Evolutionary conservation across 2,888 invertebrate genomes (phyloP).

Genomic region (Zygothrica quintamaculata): DNA sequence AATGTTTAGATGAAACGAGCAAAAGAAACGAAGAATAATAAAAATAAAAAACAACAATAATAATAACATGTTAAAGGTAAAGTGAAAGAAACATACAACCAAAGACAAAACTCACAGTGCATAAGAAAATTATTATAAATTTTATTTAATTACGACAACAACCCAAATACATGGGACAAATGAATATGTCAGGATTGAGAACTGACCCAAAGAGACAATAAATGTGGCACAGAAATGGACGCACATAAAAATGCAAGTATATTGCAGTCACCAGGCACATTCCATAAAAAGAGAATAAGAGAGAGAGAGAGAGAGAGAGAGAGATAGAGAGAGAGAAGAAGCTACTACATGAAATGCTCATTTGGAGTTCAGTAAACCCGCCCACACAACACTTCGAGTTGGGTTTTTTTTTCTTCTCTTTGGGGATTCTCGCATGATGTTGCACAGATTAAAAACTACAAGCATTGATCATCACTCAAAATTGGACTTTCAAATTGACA

Average conservation of each 20-base stretch:
- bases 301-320: constrained; percentile 17
- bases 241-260: constrained; percentile 60
- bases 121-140: constrained; percentile 75
- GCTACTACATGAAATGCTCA: constrained; percentile 8
- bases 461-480: constrained; percentile 64
- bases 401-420: too few relatives aligned
- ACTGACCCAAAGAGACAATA: constrained; percentile 48
- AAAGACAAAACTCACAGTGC: constrained; percentile 33
- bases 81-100: constrained; percentile 1
- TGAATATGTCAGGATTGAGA: constrained; percentile 68
- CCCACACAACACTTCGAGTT: constrained; percentile 30
- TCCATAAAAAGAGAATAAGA: constrained; percentile 12
- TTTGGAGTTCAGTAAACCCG: constrained; percentile 48
- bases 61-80: constrained; percentile 24
- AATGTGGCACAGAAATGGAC: constrained; percentile 47
- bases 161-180: constrained; percentile 38
- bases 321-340: not conserved
- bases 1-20: constrained; percentile 14
- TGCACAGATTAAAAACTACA: constrained; percentile 24
- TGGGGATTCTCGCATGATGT: constrained; percentile 5
- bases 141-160: constrained; percentile 73
- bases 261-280: constrained; percentile 30
- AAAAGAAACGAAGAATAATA: constrained; percentile 30
- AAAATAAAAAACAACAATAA: constrained; percentile 24
- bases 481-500: constrained; percentile 57